A percentile compares a stretch with the other conserved stretches of the same genome.
Evolutionary conservation across 1,140 invertebrate genomes (phyloP).

Genomic region (Globodera ellingtonae): DNA sequence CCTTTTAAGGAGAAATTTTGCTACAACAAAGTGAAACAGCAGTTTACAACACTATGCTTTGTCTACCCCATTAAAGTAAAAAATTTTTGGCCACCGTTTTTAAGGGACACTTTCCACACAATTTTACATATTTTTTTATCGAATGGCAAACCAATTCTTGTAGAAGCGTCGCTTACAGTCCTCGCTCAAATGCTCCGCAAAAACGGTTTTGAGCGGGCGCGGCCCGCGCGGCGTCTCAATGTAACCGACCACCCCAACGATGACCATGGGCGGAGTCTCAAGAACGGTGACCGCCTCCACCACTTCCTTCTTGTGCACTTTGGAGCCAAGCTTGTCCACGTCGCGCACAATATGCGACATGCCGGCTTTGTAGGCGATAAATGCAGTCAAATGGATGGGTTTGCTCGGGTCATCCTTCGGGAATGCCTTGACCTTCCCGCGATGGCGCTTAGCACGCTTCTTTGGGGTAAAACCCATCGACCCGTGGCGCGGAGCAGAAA

Average conservation of each 20-base stretch:
- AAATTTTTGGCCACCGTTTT: too few species aligned
- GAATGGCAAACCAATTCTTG: slow-evolving; percentile 90
- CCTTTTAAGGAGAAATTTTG: background rate
- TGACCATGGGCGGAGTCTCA: slow-evolving; percentile 95
- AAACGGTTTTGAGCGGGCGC: slow-evolving; percentile 88
- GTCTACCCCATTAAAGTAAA: too few species aligned
- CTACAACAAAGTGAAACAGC: background rate
- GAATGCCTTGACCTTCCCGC: slow-evolving; percentile 98
- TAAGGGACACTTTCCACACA: too few species aligned
- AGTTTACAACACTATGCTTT: background rate
- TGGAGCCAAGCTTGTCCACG: slow-evolving; percentile 93
- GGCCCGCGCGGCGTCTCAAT: slow-evolving; percentile 97
- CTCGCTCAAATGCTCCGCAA: slow-evolving; percentile 97
- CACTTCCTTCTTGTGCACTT: slow-evolving; percentile 99
- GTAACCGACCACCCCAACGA: slow-evolving; percentile 96
- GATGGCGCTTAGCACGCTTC: slow-evolving; percentile 89
- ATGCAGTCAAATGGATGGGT: slow-evolving; percentile 95
- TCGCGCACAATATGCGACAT: slow-evolving; percentile 99
- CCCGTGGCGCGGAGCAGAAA: slow-evolving; percentile 97
- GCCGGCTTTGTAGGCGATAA: slow-evolving; percentile 97
- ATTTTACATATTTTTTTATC: background rate
- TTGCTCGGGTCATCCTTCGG: slow-evolving; percentile 96
- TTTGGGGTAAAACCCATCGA: slow-evolving; percentile 99
- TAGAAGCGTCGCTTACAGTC: slow-evolving; percentile 97
- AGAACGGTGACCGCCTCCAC: slow-evolving; percentile 97